Evolutionary conservation across 2,113 vertebrate genomes (phyloP).

Genomic region (Rhynchomys soricoides): DNA sequence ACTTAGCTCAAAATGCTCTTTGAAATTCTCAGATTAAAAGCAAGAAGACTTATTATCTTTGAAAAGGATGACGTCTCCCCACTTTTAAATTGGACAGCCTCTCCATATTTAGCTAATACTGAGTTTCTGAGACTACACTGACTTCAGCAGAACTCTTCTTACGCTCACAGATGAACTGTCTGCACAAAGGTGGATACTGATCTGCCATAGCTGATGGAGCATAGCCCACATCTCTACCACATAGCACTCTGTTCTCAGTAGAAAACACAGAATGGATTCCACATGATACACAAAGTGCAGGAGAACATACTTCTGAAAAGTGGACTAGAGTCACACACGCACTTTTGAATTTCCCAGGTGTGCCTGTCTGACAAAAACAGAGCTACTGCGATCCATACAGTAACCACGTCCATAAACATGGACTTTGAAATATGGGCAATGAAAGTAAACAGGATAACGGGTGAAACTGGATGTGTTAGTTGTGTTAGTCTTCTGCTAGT

Average conservation of each 20-base stretch:
- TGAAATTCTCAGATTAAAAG: slow-evolving; percentile 69
- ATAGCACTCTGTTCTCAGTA: neutral
- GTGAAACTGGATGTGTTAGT: neutral
- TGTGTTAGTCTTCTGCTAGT: neutral
- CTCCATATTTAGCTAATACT: neutral
- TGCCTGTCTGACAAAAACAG: slow-evolving; percentile 48
- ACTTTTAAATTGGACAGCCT: slow-evolving; percentile 51
- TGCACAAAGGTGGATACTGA: neutral
- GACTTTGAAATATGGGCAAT: neutral
- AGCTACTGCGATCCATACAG: slow-evolving; percentile 34
- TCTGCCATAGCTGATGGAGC: neutral
- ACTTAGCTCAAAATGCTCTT: slow-evolving; percentile 65
- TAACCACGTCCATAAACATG: neutral
- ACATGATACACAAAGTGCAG: slow-evolving; percentile 20
- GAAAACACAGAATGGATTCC: slow-evolving; percentile 38
- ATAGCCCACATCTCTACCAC: neutral
- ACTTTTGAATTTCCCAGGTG: neutral
- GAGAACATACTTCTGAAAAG: neutral
- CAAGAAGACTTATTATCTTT: slow-evolving; percentile 55
- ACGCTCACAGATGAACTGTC: neutral
- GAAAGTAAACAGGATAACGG: neutral
- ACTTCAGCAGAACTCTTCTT: neutral
- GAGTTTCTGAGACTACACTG: neutral
- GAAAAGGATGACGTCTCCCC: slow-evolving; percentile 56
- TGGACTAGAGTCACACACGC: slow-evolving; percentile 24